Conservation (phyloP, 2,113 vertebrate species). For the Peromyscus maniculatus region DNA sequence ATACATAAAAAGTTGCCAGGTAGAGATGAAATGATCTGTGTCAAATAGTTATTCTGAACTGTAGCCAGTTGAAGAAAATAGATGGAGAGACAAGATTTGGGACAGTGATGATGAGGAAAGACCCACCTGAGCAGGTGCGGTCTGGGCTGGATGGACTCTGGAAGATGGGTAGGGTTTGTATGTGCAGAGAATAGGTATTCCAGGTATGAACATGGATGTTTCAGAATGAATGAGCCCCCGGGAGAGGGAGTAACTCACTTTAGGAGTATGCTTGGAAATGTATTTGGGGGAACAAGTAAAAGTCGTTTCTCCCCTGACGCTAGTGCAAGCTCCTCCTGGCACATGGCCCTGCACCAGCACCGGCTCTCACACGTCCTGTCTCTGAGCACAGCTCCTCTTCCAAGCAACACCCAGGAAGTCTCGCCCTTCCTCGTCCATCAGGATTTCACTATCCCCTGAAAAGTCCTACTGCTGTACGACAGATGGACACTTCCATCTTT, state of each 20-base stretch:
- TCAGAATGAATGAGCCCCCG: not conserved
- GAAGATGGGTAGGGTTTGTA: not conserved
- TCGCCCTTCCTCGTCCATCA: not conserved
- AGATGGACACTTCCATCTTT: not conserved
- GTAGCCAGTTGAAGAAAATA: not conserved
- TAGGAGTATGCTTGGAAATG: not conserved
- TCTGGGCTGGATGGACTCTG: not conserved
- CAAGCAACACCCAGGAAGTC: not conserved
- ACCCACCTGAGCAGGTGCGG: not conserved
- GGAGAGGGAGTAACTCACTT: not conserved
- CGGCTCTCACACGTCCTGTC: not conserved
- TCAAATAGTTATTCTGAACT: not conserved
- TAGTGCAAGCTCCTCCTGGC: not conserved
- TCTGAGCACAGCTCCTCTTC: not conserved
- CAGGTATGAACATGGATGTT: not conserved
- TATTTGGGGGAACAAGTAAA: not conserved
- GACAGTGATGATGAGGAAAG: not conserved
- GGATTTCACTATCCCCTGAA: slow-evolving; percentile 35
- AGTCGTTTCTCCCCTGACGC: not conserved
- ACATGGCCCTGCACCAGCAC: too few relatives aligned
- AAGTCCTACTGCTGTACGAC: not conserved
- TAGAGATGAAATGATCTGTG: not conserved
- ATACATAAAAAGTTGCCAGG: not conserved
- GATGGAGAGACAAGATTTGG: not conserved
- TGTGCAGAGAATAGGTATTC: not conserved